Evolutionary conservation across 2,797 vertebrate species (phyloP).

Genomic region (Melanotaenia boesemani): DNA sequence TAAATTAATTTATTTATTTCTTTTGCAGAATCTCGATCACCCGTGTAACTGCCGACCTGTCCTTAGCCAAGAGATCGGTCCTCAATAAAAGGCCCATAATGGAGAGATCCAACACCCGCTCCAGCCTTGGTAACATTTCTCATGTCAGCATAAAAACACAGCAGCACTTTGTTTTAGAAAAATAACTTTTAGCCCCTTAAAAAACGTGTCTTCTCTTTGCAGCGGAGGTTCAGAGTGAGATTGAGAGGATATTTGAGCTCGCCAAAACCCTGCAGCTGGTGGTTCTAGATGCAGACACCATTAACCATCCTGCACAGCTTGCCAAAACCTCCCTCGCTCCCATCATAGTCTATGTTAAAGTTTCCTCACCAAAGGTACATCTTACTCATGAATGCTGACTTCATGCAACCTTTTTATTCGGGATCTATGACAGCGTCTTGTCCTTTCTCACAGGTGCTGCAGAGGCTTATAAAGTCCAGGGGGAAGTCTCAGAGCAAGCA

Average conservation of each 20-base stretch:
- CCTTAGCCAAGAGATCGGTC: conserved; percentile 94
- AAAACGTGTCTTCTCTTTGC: conserved; percentile 36
- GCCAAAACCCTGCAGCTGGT: conserved; percentile 97
- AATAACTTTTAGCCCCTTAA: not conserved
- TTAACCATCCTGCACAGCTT: conserved; percentile 95
- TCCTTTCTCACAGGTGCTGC: conserved; percentile 86
- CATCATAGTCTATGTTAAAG: conserved; percentile 95
- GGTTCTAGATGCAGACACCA: conserved; percentile 94
- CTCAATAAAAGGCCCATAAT: conserved; percentile 97
- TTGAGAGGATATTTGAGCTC: conserved; percentile 96
- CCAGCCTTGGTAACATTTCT: conserved; percentile 89
- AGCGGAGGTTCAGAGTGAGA: conserved; percentile 98
- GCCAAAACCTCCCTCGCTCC: conserved; percentile 96
- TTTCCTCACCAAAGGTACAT: conserved; percentile 94
- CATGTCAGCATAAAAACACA: not conserved
- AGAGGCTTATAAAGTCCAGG: conserved; percentile 94
- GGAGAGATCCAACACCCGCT: conserved; percentile 94
- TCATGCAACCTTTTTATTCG: not conserved
- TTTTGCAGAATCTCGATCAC: conserved; percentile 93
- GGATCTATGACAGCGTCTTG: not conserved
- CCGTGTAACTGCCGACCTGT: conserved; percentile 94
- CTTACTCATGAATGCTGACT: not conserved
- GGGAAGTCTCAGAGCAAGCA: conserved; percentile 98
- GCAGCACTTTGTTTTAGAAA: not conserved
- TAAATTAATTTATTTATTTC: not conserved